Evolutionary conservation across 2,888 invertebrate genomes (phyloP), one percentile per base, ranked within the genome.

Genomic region (Coenonympha glycerion): DNA sequence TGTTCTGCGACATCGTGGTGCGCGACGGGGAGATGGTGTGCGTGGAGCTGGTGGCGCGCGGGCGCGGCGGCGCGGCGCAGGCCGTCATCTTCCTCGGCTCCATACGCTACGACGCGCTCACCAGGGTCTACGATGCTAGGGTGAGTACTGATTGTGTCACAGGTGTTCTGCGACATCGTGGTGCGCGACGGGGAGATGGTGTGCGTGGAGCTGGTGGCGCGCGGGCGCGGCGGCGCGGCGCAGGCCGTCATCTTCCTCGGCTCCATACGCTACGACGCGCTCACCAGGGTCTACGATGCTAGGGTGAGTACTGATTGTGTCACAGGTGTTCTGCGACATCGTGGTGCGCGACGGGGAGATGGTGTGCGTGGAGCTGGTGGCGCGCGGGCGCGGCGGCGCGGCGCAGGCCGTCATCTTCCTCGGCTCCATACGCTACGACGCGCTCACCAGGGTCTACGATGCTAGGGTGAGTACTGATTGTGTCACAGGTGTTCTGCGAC

Each of bases 11-110:
- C 88, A 97, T 99, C 72, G 89, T 97, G 71, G 97, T 99, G 24
- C 91, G 98, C 37, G 99, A 99, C 84, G 98, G 98, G 0, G 99
- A 99, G 88, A 97, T 98, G 94, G 97, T 99, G 48, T 98, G 98
- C 83, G 98, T 99, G 53, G 99, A 99, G 83, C 87, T 99, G 70
- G 95, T 98, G 51, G 99, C 98, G 48, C 91, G 93, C 31, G 98
- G 99, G 71, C 91, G 95, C 59, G 91, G 93, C 72, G 94, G 91
- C 16, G 93, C 64, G 90, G 92, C 77, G 93, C 91, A 40, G 56
- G 64, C 63, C 18, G 98, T 98, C 63, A 93, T 99, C 66, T 99
- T 99, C 83, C 91, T 98, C 52, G n/a, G n/a, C n/a, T n/a, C n/a
- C n/a, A n/a, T n/a, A n/a, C n/a, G n/a, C n/a, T n/a, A n/a, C n/a